Percentiles rank a stretch among this genome's conserved stretches.
Evolutionary conservation across 2,797 vertebrate species (phyloP).

Genomic region (Muscicapa striata): DNA sequence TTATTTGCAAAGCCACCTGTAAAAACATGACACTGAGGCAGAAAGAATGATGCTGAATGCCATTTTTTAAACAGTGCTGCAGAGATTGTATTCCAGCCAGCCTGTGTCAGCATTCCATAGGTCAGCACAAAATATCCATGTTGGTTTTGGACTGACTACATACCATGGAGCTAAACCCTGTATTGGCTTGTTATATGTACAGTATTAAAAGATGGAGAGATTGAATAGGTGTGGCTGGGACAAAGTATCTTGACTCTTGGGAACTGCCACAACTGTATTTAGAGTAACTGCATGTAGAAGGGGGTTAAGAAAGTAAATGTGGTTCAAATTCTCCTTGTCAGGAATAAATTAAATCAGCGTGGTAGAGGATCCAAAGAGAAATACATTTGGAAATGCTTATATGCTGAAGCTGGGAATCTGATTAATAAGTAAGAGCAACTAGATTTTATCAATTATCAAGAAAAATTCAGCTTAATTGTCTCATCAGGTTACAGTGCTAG

Average conservation of each 20-base stretch:
- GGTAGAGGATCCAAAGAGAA: background rate
- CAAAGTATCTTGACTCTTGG: background rate
- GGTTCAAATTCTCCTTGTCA: background rate
- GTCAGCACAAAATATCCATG: background rate
- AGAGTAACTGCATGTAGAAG: background rate
- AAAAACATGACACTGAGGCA: constrained; percentile 49
- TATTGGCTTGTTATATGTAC: background rate
- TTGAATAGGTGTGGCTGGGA: background rate
- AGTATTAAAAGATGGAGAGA: background rate
- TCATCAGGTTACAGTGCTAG: background rate
- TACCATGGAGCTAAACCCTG: background rate
- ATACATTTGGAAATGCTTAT: background rate
- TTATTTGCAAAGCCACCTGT: constrained; percentile 65
- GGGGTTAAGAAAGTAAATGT: background rate
- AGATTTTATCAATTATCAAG: constrained; percentile 17
- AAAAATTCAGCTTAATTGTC: constrained; percentile 1
- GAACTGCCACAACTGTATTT: background rate
- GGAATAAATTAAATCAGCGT: background rate
- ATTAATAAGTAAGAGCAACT: background rate
- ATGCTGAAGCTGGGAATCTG: background rate
- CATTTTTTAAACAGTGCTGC: constrained; percentile 11
- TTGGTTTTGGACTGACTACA: constrained; percentile 14
- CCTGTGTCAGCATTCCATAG: background rate
- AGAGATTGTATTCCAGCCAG: background rate
- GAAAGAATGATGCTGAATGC: constrained; percentile 12